Base-by-base conservation (phyloP, 2,888 invertebrate species). In the Agrotis ipsilon region DNA sequence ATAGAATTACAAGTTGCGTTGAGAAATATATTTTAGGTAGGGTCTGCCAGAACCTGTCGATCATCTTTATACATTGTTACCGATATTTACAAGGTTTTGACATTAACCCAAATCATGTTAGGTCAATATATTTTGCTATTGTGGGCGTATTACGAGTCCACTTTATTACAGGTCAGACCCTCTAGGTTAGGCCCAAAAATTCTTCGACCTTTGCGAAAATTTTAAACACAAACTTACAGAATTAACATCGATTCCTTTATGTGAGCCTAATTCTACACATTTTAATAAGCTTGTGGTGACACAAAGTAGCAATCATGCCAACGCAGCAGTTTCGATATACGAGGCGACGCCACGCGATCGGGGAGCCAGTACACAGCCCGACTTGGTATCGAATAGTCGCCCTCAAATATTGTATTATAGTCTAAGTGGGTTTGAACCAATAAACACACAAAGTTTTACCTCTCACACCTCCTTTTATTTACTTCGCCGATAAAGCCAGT, bases 41-140 rank as follows among this genome's bases (percentile, higher is more conserved):
- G n/a, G 52, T 54, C 39, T 18, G 3, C 43, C 46, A 52, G 48
- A 52, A 43, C n/a, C 19, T 43, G 39, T 51, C 16, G 16, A 66
- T 21, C 5, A 49, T 59, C 48, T 49, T 18, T 19, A 43, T 27
- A 58, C 27, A 43, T 7, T 21, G 52, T 48, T 43, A 21, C 46
- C 14, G 27, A 59, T 72, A 54, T 27, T n/a, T 24, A 39, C 64
- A 58, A 5, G 27, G 21, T 52, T 72, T 32, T 43, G 48, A 67
- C 18, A 52, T 60, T 45, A 60, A 48, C 43, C 32, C 19, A 19
- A 67, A 73, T 49, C 21, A 63, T 49, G 43, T 14, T 32, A n/a
- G 11, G 39, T 39, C 14, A 51, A 18, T 19, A 57, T 24, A 49
- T 27, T 9, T 39, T n/a, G 21, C 16, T 19, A 9, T 21, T 51